phyloP scores from a whole-genome alignment of 2,797 vertebrate species.

The Mormyrops attenuatus region DNA sequence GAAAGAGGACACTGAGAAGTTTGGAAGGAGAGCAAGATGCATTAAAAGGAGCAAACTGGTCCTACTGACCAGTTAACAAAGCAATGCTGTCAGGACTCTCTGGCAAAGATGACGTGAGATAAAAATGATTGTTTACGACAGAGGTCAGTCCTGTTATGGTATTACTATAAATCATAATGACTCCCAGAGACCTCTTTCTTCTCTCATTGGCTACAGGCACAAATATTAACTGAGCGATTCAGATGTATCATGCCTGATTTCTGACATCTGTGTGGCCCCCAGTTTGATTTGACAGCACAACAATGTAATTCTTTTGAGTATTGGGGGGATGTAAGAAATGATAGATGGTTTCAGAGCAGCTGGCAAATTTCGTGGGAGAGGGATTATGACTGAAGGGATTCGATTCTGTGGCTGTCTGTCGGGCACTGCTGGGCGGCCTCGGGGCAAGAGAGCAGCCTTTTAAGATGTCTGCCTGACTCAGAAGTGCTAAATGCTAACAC shows the following conservation, averaged over 20 bases:
- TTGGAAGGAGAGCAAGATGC: neutral
- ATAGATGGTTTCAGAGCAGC: neutral
- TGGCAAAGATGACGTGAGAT: neutral
- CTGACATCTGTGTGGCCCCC: neutral
- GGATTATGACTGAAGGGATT: neutral
- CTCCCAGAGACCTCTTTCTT: neutral
- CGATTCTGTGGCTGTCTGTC: neutral
- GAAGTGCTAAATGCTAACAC: neutral
- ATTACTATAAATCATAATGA: neutral
- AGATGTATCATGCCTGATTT: neutral
- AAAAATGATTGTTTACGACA: neutral
- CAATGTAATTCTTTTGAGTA: neutral
- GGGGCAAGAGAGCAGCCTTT: neutral
- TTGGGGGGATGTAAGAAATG: neutral
- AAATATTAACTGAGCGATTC: neutral
- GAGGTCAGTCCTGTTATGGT: neutral
- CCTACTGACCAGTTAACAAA: neutral
- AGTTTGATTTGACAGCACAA: neutral
- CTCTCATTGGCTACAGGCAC: neutral
- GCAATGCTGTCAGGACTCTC: neutral
- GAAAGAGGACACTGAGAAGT: neutral
- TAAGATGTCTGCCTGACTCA: neutral
- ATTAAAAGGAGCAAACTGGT: neutral
- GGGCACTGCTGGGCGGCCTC: neutral
- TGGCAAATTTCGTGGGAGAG: neutral